phyloP scores from a whole-genome alignment of 1,140 invertebrate species.

The Drosophila simulans region DNA sequence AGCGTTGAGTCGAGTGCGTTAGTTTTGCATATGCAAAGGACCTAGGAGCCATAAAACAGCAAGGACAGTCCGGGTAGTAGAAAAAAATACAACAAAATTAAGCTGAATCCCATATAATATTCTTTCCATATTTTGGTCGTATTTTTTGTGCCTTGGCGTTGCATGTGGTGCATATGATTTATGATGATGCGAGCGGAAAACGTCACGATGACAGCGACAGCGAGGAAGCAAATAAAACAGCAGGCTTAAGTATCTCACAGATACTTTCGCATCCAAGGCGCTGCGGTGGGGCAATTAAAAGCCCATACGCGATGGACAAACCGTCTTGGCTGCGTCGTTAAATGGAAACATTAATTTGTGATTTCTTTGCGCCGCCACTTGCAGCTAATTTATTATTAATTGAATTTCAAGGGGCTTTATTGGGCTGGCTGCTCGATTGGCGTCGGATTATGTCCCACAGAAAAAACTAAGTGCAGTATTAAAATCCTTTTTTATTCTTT shows the following conservation, averaged over 20 bases:
- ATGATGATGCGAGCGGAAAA: conserved; percentile 68
- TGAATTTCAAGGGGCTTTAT: conserved; percentile 52
- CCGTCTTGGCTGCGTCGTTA: conserved; percentile 52
- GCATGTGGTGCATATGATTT: conserved; percentile 79
- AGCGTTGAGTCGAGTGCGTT: conserved; percentile 52
- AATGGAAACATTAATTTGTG: conserved; percentile 72
- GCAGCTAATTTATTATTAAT: conserved; percentile 82
- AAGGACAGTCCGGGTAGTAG: conserved; percentile 57
- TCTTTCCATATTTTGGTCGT: conserved; percentile 43
- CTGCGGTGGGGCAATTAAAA: conserved; percentile 62
- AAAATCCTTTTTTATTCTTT: not conserved
- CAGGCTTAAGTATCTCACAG: conserved; percentile 44
- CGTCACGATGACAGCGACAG: conserved; percentile 53
- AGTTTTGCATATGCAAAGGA: conserved; percentile 67
- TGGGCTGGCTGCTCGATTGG: not conserved
- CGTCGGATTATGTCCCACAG: not conserved
- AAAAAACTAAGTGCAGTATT: not conserved
- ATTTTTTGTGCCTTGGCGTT: conserved; percentile 32
- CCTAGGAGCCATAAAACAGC: conserved; percentile 68
- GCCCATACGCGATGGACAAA: conserved; percentile 37
- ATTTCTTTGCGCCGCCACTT: conserved; percentile 61
- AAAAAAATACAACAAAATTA: conserved; percentile 50
- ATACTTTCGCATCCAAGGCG: conserved; percentile 28
- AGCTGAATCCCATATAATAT: conserved; percentile 40
- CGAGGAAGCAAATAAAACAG: conserved; percentile 49